These are phyloP conservation scores for Albula glossodonta DNA, from an alignment of 2,113 vertebrate species.

Conservation along the genomic window DNA sequence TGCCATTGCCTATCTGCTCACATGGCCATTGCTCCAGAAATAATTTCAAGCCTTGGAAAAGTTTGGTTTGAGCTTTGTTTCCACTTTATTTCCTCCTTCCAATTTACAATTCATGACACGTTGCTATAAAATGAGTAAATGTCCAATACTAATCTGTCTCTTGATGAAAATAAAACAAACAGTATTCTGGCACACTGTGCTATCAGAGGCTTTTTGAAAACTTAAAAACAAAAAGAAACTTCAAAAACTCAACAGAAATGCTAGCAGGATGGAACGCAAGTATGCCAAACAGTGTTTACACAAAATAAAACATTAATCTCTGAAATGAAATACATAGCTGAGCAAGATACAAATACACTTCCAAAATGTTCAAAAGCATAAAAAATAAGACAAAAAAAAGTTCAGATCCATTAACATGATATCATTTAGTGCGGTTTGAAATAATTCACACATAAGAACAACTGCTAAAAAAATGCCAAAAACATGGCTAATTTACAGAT, in stretches of 20 bases:
- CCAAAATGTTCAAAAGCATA: background rate
- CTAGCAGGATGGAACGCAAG: background rate
- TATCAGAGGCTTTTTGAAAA: background rate
- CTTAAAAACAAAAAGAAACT: background rate
- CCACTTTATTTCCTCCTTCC: background rate
- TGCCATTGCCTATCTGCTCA: constrained; percentile 4
- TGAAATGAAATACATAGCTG: background rate
- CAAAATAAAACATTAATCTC: background rate
- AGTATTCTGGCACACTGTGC: background rate
- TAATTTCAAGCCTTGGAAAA: constrained; percentile 18
- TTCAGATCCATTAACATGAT: background rate
- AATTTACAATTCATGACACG: background rate
- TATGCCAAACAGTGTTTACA: background rate
- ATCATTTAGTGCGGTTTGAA: background rate
- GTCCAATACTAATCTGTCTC: background rate
- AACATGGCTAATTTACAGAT: background rate
- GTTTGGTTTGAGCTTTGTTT: background rate
- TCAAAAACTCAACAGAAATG: background rate
- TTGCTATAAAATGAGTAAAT: background rate
- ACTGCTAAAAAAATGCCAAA: background rate
- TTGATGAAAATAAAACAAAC: background rate
- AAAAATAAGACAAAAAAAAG: background rate
- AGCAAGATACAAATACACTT: background rate
- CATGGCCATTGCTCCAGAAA: constrained; percentile 9
- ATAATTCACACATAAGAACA: background rate